phyloP scores from a whole-genome alignment of 1,140 invertebrate genomes.

The Atta cephalotes region DNA sequence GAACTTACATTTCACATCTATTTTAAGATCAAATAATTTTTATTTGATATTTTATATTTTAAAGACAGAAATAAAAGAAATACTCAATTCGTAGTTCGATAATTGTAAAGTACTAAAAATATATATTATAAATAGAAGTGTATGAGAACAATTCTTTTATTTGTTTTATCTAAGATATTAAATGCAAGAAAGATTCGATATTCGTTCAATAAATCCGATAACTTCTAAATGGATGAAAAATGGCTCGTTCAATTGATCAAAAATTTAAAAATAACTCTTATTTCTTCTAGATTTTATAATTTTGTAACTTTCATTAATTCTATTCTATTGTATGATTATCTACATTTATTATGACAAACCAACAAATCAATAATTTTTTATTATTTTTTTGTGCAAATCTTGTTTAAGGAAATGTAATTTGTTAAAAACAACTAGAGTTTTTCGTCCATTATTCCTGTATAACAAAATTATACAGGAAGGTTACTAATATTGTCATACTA shows the following conservation, averaged over 20 bases:
- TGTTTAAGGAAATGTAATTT: neutral
- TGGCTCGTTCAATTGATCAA: neutral
- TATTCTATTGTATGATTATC: neutral
- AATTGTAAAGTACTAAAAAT: too few relatives aligned
- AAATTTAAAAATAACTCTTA: neutral
- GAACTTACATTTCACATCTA: too few relatives aligned
- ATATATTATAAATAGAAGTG: constrained; percentile 48
- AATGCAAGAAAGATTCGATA: neutral
- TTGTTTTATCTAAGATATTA: neutral
- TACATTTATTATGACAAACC: constrained; percentile 7
- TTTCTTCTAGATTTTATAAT: constrained; percentile 54
- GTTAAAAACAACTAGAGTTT: neutral
- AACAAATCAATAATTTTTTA: constrained; percentile 3
- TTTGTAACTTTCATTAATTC: constrained; percentile 55
- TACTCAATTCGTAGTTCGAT: too few relatives aligned
- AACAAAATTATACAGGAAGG: neutral
- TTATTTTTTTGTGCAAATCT: neutral
- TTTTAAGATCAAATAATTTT: too few relatives aligned
- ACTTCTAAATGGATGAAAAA: constrained; percentile 18
- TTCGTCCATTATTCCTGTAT: neutral
- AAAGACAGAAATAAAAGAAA: too few relatives aligned
- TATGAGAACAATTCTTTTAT: constrained; percentile 8
- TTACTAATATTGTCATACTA: too few relatives aligned
- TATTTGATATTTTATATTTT: too few relatives aligned
- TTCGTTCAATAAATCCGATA: constrained; percentile 50